Base-by-base conservation (phyloP, 2,113 vertebrate genomes). In the Ptilonorhynchus violaceus region DNA sequence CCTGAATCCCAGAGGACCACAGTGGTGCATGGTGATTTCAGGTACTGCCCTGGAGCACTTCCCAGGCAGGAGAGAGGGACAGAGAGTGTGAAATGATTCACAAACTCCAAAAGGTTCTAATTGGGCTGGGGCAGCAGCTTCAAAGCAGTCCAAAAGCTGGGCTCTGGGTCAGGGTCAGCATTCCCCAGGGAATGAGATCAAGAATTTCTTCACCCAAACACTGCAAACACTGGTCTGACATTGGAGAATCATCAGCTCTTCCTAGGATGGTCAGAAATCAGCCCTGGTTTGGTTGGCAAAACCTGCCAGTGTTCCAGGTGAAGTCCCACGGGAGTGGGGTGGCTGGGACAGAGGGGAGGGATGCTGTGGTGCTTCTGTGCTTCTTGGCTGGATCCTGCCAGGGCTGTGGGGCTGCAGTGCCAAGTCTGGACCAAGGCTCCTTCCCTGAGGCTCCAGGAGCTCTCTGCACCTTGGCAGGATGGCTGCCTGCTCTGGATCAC, bases 11-110 rank as follows among this genome's bases (percentile, higher is more conserved):
- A 98, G 92, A 96, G 39, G 76, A 97, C 66, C 2, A 95, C 98
- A 0, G 35, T 98, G n/a, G 97, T 99, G 50, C 98, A 99, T 0
- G 99, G 98, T 55, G 98, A 98, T 92, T 99, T 98, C 98, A 98
- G 98, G 98, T 99, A 95, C 55, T 74, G 56, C 63, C 59, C 80
- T 28, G 76, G 46, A 84, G 63, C 58, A 73, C 70, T 17, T 42
- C 28, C 24, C 24, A 47, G 56, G 63, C 8, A 27, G 83, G 3
- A 44, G 47, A 50, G 28, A 46, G 22, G 28, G 44, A 25, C 35
- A 13, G 8, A 16, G 37, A 13, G 30, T 20, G 50, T 76, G 47
- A 83, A 86, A 39, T 46, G 19, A 10, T 13, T 5, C 24, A 23
- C 22, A 47, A 1, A 22, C 15, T 35, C 30, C 67, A 64, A 30